These are phyloP conservation scores for Herpailurus yagouaroundi DNA, from an alignment of 2,113 vertebrate species.

Conservation along the genomic window DNA sequence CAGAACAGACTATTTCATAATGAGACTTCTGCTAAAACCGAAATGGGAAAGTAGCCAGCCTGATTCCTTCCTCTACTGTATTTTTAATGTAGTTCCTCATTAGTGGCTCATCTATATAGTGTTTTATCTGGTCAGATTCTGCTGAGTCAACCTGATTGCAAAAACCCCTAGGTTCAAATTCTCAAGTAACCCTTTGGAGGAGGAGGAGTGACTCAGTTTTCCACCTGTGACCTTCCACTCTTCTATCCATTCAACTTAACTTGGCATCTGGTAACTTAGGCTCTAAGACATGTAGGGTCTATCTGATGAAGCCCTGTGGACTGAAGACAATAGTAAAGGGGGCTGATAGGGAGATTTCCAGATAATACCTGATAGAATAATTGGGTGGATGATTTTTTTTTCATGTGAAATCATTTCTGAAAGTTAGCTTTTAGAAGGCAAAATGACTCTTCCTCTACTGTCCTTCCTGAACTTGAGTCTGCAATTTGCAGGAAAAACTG, in stretches of 20 bases:
- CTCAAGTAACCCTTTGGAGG: not conserved
- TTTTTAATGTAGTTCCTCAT: not conserved
- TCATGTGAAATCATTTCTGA: not conserved
- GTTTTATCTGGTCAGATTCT: conserved; percentile 19
- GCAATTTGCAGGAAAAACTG: conserved; percentile 82
- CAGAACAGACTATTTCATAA: not conserved
- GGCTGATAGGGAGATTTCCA: not conserved
- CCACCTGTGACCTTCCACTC: not conserved
- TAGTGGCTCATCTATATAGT: not conserved
- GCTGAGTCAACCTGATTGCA: not conserved
- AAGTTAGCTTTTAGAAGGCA: not conserved
- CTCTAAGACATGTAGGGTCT: not conserved
- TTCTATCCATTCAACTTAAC: not conserved
- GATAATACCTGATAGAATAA: not conserved
- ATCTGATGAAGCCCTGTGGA: too few relatives aligned
- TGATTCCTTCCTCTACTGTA: not conserved
- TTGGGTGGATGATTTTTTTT: not conserved
- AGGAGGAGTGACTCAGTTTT: not conserved
- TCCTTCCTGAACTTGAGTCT: conserved; percentile 17
- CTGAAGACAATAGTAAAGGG: not conserved
- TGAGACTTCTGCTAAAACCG: not conserved
- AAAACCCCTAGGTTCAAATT: not conserved
- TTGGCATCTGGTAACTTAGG: not conserved
- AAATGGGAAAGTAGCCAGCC: not conserved
- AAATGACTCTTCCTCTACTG: not conserved